Evolutionary conservation across 2,888 invertebrate species (phyloP).

Genomic region (Watsonalla cultraria): DNA sequence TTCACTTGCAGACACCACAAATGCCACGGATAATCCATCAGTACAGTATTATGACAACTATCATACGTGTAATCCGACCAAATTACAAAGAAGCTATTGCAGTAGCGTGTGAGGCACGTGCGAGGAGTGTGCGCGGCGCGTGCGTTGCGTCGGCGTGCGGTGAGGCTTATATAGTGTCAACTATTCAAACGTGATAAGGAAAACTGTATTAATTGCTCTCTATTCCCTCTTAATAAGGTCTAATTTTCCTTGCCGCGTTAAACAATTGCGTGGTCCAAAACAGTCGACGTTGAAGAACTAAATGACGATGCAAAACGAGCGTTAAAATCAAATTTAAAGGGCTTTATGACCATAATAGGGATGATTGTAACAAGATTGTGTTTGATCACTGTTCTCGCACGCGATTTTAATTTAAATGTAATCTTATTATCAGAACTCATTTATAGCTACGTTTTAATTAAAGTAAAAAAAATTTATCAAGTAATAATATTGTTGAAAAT

Average conservation of each 20-base stretch:
- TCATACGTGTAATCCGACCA: slow-evolving; percentile 21
- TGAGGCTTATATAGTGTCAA: background rate
- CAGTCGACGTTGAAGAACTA: background rate
- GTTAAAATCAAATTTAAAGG: background rate
- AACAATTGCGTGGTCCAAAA: background rate
- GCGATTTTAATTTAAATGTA: too few species aligned
- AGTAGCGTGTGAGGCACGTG: slow-evolving; percentile 6
- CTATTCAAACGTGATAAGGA: too few species aligned
- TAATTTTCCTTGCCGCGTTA: background rate
- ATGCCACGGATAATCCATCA: background rate
- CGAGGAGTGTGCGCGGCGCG: background rate
- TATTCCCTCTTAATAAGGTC: background rate
- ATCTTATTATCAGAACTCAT: too few species aligned
- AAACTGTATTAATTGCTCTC: background rate
- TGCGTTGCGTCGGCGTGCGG: background rate
- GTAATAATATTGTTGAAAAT: too few species aligned
- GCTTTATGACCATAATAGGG: background rate
- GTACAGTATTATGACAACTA: slow-evolving; percentile 12
- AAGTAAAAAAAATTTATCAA: too few species aligned
- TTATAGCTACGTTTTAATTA: too few species aligned
- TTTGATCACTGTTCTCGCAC: too few species aligned
- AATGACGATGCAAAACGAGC: background rate
- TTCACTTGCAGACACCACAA: background rate
- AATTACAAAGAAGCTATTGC: slow-evolving; percentile 16
- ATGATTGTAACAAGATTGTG: too few species aligned